These are phyloP conservation scores for Melipona quadrifasciata DNA, from an alignment of 1,140 invertebrate species.

Conservation along the genomic window DNA sequence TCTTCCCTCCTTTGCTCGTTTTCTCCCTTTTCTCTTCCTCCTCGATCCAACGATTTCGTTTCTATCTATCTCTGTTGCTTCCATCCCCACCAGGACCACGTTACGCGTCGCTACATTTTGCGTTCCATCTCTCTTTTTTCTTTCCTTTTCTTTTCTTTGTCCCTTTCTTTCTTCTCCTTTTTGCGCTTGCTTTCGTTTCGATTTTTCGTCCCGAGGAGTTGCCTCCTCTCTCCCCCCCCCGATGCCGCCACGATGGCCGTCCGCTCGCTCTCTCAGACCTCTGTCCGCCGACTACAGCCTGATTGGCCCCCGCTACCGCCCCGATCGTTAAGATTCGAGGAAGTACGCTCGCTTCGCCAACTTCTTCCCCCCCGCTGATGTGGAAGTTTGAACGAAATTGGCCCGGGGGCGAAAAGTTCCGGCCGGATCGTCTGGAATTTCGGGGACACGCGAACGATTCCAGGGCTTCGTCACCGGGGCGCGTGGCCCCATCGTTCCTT, in stretches of 20 bases:
- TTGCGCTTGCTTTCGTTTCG: neutral
- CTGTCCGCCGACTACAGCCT: no score
- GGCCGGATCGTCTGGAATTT: constrained; percentile 7
- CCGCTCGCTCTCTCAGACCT: constrained; percentile 7
- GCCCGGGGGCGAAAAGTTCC: constrained; percentile 37
- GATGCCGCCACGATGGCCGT: constrained; percentile 42
- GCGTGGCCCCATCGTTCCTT: constrained; percentile 6
- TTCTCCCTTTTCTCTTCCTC: neutral
- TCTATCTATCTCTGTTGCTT: neutral
- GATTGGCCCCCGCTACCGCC: constrained; percentile 11
- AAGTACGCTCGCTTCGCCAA: neutral
- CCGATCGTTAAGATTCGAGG: constrained; percentile 42
- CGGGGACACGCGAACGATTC: neutral
- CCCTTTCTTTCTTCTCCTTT: neutral
- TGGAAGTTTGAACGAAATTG: constrained; percentile 26
- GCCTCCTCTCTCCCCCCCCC: neutral
- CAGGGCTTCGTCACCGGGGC: neutral
- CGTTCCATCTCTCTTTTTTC: neutral
- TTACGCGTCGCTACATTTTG: neutral
- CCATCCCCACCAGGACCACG: neutral
- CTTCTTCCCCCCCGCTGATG: neutral
- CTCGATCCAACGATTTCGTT: neutral
- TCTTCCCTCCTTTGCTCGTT: constrained; percentile 12
- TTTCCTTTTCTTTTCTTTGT: neutral
- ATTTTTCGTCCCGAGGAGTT: neutral